These are phyloP conservation scores for Epinephelus moara DNA, from an alignment of 2,113 vertebrate genomes.

Conservation along the genomic window DNA sequence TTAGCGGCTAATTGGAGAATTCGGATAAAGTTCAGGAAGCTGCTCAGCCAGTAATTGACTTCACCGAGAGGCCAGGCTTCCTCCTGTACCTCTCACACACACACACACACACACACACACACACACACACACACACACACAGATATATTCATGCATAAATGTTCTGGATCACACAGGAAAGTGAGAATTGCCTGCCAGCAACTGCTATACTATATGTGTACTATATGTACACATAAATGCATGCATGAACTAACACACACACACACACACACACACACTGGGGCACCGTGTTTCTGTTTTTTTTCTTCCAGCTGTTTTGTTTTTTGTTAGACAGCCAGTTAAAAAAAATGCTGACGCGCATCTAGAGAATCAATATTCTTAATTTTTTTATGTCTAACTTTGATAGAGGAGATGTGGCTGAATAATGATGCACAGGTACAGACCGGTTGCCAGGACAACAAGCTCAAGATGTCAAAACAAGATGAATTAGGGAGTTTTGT, in stretches of 20 bases:
- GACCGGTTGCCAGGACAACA: constrained; percentile 69
- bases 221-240: neutral
- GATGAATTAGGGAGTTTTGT: constrained; percentile 34
- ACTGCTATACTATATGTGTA: neutral
- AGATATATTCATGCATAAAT: neutral
- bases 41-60: constrained; percentile 33
- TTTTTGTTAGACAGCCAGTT: neutral
- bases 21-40: constrained; percentile 20
- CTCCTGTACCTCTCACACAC: neutral
- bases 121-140: neutral
- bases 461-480: constrained; percentile 28
- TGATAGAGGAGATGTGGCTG: constrained; percentile 1
- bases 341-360: neutral
- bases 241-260: neutral
- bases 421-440: constrained; percentile 19
- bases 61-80: constrained; percentile 10
- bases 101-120: constrained; percentile 1
- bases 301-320: neutral
- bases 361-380: constrained; percentile 1
- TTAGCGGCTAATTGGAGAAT: constrained; percentile 38
- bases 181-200: neutral
- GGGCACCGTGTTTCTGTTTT: neutral
- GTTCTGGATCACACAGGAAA: neutral
- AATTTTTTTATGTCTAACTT: neutral
- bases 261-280: neutral